Base-by-base conservation (phyloP, 2,113 vertebrate genomes). In the Neogale vison region DNA sequence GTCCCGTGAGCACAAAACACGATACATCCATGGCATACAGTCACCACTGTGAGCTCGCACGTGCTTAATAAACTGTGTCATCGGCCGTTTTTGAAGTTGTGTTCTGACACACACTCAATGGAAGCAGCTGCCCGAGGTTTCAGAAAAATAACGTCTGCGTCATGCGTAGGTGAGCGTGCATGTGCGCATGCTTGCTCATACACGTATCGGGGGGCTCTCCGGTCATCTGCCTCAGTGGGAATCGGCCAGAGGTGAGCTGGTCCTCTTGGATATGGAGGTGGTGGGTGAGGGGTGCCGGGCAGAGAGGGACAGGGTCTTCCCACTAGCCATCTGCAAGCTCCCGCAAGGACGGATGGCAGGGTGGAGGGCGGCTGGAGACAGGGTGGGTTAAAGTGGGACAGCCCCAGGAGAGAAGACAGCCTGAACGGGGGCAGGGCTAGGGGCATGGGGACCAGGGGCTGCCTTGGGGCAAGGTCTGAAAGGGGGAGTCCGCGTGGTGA, bases 121-220 rank as follows among this genome's bases (percentile, higher is more conserved):
- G 79, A 92, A 89, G 74, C 80, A 92, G 50, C 61, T 80, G 86
- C 79, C 83, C 79, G 72, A 69, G 63, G 86, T 87, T 96, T 47
- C 94, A 92, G 74, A 93, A 71, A 91, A 85, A 67, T 52, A 69
- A 59, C 34, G 13, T 85, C 39, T 65, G 13, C 34, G 12, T 65
- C 57, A 4, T 36, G 26, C 29, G 20, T 24, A 18, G n/a, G 18
- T 3, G 23, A 7, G 15, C 2, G 21, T 23, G 3, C 5, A 1
- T 10, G 1, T n/a, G 55, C 36, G 18, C 14, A 5, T 57, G 47
- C 26, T 59, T 59, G 57, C 52, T 26, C 21, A 4, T 21, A 23
- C 11, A 0, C 11, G 52, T 13, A 34, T 79, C 47, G 52, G 42
- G 8, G 29, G 29, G 36, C 80, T 95, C 67, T 89, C 55, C 24